Percentiles rank a stretch among this genome's conserved stretches.
Evolutionary conservation across 2,113 vertebrate genomes (phyloP).

Genomic region (Stictonetta naevosa): DNA sequence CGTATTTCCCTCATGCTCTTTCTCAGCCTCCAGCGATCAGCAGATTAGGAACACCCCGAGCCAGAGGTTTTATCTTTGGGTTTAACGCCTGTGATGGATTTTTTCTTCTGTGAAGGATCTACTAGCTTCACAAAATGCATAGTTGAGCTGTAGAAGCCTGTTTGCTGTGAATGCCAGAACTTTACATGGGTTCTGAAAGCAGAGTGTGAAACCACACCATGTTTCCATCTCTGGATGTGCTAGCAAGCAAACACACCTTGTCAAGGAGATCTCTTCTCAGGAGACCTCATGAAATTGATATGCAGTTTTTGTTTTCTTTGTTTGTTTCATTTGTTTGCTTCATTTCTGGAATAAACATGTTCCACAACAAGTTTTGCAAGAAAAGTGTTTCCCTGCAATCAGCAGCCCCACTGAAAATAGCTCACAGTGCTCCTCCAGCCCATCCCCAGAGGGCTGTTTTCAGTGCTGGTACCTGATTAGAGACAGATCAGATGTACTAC

Average conservation of each 20-base stretch:
- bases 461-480: neutral
- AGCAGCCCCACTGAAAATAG: neutral
- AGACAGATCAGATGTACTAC: neutral
- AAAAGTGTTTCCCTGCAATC: neutral
- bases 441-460: neutral
- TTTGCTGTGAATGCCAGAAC: neutral
- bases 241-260: conserved; percentile 33
- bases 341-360: neutral
- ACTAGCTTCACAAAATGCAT: neutral
- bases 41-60: neutral
- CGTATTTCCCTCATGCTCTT: neutral
- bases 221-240: conserved; percentile 4
- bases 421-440: neutral
- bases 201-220: conserved; percentile 19
- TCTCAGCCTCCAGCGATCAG: neutral
- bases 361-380: neutral
- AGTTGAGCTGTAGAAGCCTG: neutral
- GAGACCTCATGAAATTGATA: neutral
- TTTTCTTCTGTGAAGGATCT: neutral
- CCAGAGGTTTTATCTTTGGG: neutral
- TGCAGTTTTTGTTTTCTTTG: rapidly evolving
- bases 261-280: conserved; percentile 27
- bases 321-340: neutral
- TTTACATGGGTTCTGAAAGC: conserved; percentile 22
- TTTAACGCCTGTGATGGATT: neutral